A percentile compares a stretch with the other conserved stretches of the same genome.
These are phyloP conservation scores for Lysandra bellargus DNA, from an alignment of 2,888 invertebrate species.

Conservation along the genomic window DNA sequence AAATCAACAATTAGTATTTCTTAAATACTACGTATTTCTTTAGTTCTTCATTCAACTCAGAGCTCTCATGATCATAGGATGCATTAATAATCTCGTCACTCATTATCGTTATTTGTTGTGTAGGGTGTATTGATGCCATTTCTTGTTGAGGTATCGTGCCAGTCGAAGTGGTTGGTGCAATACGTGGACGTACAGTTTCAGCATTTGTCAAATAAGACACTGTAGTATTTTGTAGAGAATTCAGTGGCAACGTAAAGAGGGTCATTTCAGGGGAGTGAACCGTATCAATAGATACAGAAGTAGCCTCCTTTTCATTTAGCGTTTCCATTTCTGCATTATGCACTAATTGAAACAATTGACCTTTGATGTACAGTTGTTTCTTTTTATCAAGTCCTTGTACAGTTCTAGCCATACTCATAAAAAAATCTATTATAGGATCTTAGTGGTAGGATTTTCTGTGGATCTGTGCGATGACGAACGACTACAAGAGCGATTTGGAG, in stretches of 20 bases:
- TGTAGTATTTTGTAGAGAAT: too few relatives aligned
- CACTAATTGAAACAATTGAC: slow-evolving; percentile 39
- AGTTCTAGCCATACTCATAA: slow-evolving; percentile 39
- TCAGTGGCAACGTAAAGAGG: too few relatives aligned
- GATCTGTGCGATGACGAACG: slow-evolving; percentile 6
- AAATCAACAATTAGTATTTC: slow-evolving; percentile 8
- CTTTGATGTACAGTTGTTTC: slow-evolving; percentile 41
- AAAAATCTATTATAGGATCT: slow-evolving; percentile 39
- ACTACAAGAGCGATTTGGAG: slow-evolving; percentile 8
- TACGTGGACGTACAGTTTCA: background rate
- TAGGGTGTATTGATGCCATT: slow-evolving; percentile 8
- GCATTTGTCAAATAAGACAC: slow-evolving; percentile 5
- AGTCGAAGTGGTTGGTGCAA: slow-evolving; percentile 8
- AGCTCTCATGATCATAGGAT: slow-evolving; percentile 8
- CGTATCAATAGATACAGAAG: background rate
- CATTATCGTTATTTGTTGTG: slow-evolving; percentile 8
- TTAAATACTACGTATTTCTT: slow-evolving; percentile 8
- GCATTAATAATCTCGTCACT: slow-evolving; percentile 8
- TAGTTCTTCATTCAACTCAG: slow-evolving; percentile 8
- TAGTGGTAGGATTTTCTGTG: slow-evolving; percentile 7
- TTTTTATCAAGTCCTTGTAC: slow-evolving; percentile 39
- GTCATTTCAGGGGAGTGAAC: too few relatives aligned
- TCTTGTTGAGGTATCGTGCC: slow-evolving; percentile 8
- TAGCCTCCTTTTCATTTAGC: too few relatives aligned
- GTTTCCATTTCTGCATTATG: slow-evolving; percentile 34